Evolutionary conservation across 1,140 invertebrate genomes (phyloP), one percentile per base, ranked within the genome.

Genomic region (Lordiphosa collinella): DNA sequence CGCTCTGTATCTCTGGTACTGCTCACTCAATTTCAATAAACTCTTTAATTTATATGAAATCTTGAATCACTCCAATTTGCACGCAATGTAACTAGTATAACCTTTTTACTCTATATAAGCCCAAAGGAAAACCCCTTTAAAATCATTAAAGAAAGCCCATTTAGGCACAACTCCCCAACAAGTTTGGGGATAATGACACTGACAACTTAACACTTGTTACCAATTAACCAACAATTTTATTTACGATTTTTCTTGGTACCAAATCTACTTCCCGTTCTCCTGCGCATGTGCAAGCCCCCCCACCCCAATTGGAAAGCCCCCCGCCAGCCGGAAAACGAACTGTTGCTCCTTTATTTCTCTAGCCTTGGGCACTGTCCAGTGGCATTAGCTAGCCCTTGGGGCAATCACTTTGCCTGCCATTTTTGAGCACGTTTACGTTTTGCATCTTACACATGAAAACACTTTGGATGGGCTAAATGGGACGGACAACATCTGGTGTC

Each of bases 301-400:
- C n/a, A n/a, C n/a, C n/a, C 29, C 38, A 10, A 10, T 59, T 80
- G 75, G 72, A 76, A 76, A 46, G 29, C 16, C 8, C 44, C 34
- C 12, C 48, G 36, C 49, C 14, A 34, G 12, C 51, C 18, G 47
- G 53, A 61, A 59, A 82, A 78, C 78, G 74, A 82, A 84, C 78
- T 82, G 78, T 82, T 82, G 78, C 78, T 82, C 72, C 43, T 63
- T 22, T 29, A 32, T 11, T 32, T 13, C 52, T 10, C 14, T n/a
- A 29, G 16, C 6, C 18, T 5, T 22, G 18, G 18, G 3, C 18
- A 13, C 18, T 35, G 29, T 29, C 18, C 38, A 55, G 29, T 13
- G 29, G 18, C 16, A 37, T 14, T 25, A 11, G 12, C 34, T 14
- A 32, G 62, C 44, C 54, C 49, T 43, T 22, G 22, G 35, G 43